Conservation (phyloP, 2,888 invertebrate species). For the Aelia acuminata region DNA sequence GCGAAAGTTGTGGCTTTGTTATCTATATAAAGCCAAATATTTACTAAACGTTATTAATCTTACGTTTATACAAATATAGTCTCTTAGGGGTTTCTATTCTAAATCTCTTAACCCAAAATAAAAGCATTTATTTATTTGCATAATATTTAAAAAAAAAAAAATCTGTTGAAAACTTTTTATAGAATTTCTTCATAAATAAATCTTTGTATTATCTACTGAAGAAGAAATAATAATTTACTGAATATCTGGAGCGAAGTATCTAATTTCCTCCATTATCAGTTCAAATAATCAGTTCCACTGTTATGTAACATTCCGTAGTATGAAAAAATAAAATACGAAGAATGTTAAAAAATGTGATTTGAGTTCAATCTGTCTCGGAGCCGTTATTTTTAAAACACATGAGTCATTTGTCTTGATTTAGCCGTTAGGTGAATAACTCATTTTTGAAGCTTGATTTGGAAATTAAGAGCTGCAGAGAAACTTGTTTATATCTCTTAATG, state of each 20-base stretch:
- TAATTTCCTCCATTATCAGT: background rate
- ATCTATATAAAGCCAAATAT: too few relatives aligned
- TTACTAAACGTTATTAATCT: too few relatives aligned
- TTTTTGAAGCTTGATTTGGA: background rate
- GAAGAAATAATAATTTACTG: background rate
- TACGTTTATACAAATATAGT: too few relatives aligned
- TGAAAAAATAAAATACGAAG: background rate
- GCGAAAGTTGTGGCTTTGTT: too few relatives aligned
- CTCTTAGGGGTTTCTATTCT: too few relatives aligned
- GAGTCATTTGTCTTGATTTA: too few relatives aligned
- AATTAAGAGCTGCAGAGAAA: background rate
- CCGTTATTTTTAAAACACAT: too few relatives aligned
- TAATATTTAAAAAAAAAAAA: too few relatives aligned
- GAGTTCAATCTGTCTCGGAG: background rate
- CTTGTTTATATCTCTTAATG: background rate
- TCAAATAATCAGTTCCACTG: background rate
- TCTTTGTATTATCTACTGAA: background rate
- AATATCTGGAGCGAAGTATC: conserved; percentile 2
- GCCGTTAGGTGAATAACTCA: background rate
- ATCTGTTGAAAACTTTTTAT: background rate
- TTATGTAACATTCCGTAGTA: background rate
- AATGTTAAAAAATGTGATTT: background rate
- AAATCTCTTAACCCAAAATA: too few relatives aligned
- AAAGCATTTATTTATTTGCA: too few relatives aligned
- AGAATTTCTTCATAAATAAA: background rate